Conservation (phyloP, 2,113 vertebrate genomes). For the Oriolus oriolus region DNA sequence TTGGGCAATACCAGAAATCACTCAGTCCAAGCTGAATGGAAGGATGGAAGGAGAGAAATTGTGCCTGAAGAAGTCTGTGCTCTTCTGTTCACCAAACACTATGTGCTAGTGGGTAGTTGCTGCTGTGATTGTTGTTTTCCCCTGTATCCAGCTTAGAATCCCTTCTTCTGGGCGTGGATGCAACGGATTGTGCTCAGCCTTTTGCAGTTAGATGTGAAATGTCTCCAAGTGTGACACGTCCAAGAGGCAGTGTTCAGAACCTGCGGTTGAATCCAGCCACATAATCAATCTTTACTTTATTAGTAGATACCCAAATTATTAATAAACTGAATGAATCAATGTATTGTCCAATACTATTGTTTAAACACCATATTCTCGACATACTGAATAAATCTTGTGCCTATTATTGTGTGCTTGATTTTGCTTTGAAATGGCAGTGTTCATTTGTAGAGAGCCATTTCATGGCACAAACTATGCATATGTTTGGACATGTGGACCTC, state of each 20-base stretch:
- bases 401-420: background rate
- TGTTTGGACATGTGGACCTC: background rate
- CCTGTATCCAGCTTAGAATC: background rate
- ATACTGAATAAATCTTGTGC: background rate
- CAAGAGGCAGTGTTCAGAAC: background rate
- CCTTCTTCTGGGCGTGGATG: background rate
- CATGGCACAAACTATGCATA: background rate
- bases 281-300: background rate
- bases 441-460: background rate
- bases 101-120: background rate
- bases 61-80: background rate
- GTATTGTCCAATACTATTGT: background rate
- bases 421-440: background rate
- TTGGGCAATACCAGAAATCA: background rate
- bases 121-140: background rate
- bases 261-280: background rate
- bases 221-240: background rate
- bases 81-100: background rate
- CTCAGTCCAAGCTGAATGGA: background rate
- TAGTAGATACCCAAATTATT: background rate
- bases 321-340: background rate
- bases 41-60: background rate
- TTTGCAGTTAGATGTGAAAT: background rate
- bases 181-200: background rate
- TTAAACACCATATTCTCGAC: background rate